Percentiles rank a stretch among this genome's conserved stretches.
These are phyloP conservation scores for Scylla paramamosain DNA, from an alignment of 1,140 invertebrate species.

Conservation along the genomic window DNA sequence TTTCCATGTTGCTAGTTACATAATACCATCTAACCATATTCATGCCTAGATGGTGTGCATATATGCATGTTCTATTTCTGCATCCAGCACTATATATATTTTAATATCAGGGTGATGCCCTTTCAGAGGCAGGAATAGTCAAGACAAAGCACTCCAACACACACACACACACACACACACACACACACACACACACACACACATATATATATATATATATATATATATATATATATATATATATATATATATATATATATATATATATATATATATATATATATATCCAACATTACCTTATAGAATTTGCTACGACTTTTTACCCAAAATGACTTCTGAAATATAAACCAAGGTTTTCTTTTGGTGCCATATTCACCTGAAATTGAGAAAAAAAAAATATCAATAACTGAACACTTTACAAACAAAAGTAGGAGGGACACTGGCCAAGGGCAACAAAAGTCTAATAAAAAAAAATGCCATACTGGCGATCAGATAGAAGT, in stretches of 20 bases:
- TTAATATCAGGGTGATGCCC: too few species aligned
- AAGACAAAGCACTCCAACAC: not conserved
- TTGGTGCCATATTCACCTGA: conserved; percentile 77
- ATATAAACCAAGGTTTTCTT: conserved; percentile 74
- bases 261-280: too few species aligned
- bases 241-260: too few species aligned
- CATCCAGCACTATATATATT: not conserved
- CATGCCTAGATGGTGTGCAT: too few species aligned
- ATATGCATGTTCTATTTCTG: too few species aligned
- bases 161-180: conserved; percentile 38
- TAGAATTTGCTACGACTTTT: conserved; percentile 33
- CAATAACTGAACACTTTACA: not conserved
- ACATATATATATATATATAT: conserved; percentile 41
- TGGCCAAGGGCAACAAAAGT: too few species aligned
- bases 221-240: not conserved
- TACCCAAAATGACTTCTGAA: conserved; percentile 73
- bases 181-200: conserved; percentile 34
- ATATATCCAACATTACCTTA: not conserved
- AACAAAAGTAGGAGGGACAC: too few species aligned
- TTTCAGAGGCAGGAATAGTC: not conserved
- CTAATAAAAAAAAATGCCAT: too few species aligned
- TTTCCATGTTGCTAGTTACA: too few species aligned
- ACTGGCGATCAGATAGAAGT: too few species aligned
- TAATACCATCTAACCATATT: too few species aligned
- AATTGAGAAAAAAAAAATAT: conserved; percentile 29